Evolutionary conservation across 2,888 invertebrate genomes (phyloP).

Genomic region (Melolontha melolontha): DNA sequence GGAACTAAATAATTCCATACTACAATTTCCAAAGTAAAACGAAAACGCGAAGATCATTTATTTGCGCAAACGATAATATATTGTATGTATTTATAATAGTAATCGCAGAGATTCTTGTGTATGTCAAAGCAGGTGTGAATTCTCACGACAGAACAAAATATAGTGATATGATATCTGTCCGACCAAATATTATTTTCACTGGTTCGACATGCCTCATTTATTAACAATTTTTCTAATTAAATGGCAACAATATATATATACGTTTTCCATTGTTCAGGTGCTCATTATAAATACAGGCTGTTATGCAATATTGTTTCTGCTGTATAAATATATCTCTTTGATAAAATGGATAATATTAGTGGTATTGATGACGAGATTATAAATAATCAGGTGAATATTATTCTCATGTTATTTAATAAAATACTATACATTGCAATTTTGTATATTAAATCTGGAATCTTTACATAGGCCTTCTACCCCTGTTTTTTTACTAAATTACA

Average conservation of each 20-base stretch:
- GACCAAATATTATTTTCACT: conserved; percentile 26
- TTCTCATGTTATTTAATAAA: conserved; percentile 10
- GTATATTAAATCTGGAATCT: not conserved
- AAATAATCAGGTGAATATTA: conserved; percentile 22
- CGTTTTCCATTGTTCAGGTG: conserved; percentile 31
- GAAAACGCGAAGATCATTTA: not conserved
- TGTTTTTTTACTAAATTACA: too few relatives aligned
- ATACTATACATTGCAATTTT: conserved; percentile 4
- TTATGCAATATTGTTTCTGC: conserved; percentile 23
- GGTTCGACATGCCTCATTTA: conserved; percentile 28
- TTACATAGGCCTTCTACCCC: not conserved
- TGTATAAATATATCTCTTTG: conserved; percentile 5
- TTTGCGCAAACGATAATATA: conserved; percentile 15
- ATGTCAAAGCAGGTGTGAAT: conserved; percentile 18
- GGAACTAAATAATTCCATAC: too few relatives aligned
- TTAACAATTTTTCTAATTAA: conserved; percentile 21
- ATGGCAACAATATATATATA: conserved; percentile 13
- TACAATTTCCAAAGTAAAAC: too few relatives aligned
- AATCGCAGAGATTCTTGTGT: conserved; percentile 1
- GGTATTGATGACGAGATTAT: conserved; percentile 16
- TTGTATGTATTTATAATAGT: conserved; percentile 16
- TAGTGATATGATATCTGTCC: conserved; percentile 27
- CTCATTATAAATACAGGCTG: conserved; percentile 12
- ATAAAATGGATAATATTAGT: conserved; percentile 30
- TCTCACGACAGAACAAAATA: conserved; percentile 20